Base-by-base conservation (phyloP, 2,797 vertebrate species). In the Gila robusta region DNA sequence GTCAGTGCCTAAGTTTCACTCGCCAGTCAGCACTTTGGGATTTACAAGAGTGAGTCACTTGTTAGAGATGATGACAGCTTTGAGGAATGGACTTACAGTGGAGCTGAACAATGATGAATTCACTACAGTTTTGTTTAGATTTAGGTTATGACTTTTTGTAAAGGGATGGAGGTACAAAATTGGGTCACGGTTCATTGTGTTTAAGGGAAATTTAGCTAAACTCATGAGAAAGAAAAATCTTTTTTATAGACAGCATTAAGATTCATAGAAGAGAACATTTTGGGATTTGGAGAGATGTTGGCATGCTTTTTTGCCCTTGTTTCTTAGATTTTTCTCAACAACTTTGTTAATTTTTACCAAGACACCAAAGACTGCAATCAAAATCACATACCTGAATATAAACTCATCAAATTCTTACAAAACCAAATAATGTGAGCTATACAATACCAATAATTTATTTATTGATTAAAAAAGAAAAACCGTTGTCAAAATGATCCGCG, bases 11-110 rank as follows among this genome's bases (percentile, higher is more conserved):
- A 35, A 2, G 47, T 82, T 71, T 73, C 8, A 59, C 52, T 73
- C 44, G n/a, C 21, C 37, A 86, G 64, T 39, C 47, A 74, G 52
- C 37, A 73, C 32, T 85, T 77, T 32, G 54, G 69, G 28, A 37
- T 86, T 72, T 74, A 73, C 16, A 41, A 79, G 54, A 62, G 47
- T 26, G 77, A 62, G 37, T 79, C 37, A 64, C 16, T 79, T 19
- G 23, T n/a, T 62, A 19, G 41, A 64, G 4, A 73, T 54, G 73
- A 76, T 76, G 73, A 76, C 35, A 54, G 73, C 49, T 77, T 37
- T 77, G 49, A 77, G 32, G 73, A 77, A 77, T 37, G 73, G 49
- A 56, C 19, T 56, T 56, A 77, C 32, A 77, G 52, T 35, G 49
- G 19, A 56, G 49, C 49, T 54, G 73, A 52, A 37, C 73, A 37